A percentile compares a stretch with the other conserved stretches of the same genome.
Conservation (phyloP, 2,888 invertebrate genomes). For the Dolichomitus sp. region DNA sequence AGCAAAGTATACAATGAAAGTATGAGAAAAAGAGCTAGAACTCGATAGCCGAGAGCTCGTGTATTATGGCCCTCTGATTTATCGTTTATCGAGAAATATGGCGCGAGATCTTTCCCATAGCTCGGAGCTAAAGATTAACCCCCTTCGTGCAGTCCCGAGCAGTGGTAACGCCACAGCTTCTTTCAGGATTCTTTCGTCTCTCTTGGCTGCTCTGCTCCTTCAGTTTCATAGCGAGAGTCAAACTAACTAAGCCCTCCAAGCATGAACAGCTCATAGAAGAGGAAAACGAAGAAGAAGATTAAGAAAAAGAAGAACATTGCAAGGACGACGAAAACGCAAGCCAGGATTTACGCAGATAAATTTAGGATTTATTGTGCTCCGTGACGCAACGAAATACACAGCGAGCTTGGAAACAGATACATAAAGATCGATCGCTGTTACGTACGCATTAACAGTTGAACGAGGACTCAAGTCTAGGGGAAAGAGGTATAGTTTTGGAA, state of each 20-base stretch:
- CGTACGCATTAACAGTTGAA: constrained; percentile 42
- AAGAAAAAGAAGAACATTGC: constrained; percentile 45
- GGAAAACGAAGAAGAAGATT: constrained; percentile 27
- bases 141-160: constrained; percentile 69
- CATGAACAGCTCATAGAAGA: neutral
- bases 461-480: constrained; percentile 34
- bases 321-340: constrained; percentile 27
- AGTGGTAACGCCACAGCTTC: constrained; percentile 45
- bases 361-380: constrained; percentile 19
- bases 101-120: constrained; percentile 76
- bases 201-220: constrained; percentile 13
- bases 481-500: constrained; percentile 46
- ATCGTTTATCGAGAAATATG: constrained; percentile 86
- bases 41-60: constrained; percentile 64
- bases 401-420: neutral
- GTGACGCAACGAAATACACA: neutral
- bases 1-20: constrained; percentile 58
- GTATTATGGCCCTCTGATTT: constrained; percentile 82
- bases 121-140: constrained; percentile 81
- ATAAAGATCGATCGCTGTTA: constrained; percentile 33
- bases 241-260: constrained; percentile 41
- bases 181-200: constrained; percentile 43
- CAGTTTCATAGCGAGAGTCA: constrained; percentile 34
- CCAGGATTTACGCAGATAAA: constrained; percentile 40
- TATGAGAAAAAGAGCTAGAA: constrained; percentile 66